These are phyloP conservation scores for Lordiphosa fenestrarum DNA, from an alignment of 2,888 invertebrate species.

Conservation along the genomic window DNA sequence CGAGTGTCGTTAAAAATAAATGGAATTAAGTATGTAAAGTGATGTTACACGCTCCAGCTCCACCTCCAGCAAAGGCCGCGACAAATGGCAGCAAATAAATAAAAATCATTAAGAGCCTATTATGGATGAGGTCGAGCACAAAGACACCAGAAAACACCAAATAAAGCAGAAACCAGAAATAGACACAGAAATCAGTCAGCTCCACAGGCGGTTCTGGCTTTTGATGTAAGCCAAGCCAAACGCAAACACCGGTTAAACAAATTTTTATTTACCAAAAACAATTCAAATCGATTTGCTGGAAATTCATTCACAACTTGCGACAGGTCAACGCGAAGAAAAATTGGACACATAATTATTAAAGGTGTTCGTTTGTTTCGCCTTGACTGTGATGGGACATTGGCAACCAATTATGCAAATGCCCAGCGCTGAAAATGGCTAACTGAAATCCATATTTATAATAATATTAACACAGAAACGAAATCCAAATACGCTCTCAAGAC, in stretches of 20 bases:
- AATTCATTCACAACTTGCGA: conserved; percentile 67
- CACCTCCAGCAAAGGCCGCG: too few relatives aligned
- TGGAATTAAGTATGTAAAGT: conserved; percentile 63
- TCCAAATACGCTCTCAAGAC: conserved; percentile 47
- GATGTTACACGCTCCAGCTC: conserved; percentile 61
- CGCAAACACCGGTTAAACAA: conserved; percentile 64
- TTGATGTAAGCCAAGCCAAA: conserved; percentile 59
- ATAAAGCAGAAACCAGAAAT: conserved; percentile 55
- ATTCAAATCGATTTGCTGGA: conserved; percentile 58
- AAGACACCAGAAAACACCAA: conserved; percentile 39
- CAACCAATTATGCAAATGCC: conserved; percentile 69
- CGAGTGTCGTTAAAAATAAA: conserved; percentile 50
- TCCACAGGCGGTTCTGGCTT: conserved; percentile 58
- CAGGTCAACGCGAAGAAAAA: conserved; percentile 55
- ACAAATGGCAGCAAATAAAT: conserved; percentile 66
- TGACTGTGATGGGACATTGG: conserved; percentile 61
- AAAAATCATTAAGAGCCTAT: conserved; percentile 61
- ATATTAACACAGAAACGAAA: conserved; percentile 46
- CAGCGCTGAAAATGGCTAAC: conserved; percentile 56
- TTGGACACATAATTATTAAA: conserved; percentile 64
- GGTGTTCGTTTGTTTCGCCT: conserved; percentile 58
- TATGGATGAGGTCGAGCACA: conserved; percentile 35
- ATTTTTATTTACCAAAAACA: conserved; percentile 65
- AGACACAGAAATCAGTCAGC: conserved; percentile 47
- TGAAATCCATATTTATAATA: conserved; percentile 65